Base-by-base conservation (phyloP, 2,113 vertebrate species). In the Petaurus breviceps region DNA sequence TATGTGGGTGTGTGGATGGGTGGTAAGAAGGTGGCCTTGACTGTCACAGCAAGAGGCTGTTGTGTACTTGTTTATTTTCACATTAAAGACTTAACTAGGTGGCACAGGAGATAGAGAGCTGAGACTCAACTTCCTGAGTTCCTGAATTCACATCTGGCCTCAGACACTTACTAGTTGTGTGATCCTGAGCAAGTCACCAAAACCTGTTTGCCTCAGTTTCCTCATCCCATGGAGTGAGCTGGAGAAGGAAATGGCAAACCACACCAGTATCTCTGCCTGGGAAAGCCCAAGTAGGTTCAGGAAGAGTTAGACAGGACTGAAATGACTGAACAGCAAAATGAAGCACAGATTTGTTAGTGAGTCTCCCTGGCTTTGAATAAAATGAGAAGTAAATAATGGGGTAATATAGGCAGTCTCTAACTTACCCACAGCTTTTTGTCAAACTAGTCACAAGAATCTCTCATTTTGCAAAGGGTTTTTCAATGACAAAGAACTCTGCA, bases 391-490 rank as follows among this genome's bases (percentile, higher is more conserved):
- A 25, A 2, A 91, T 94, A 26, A 92, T 55, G 51, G 23, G 6
- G 47, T 93, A 84, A 90, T 19, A 37, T 1, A 53, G 16, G 47
- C 51, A 51, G 94, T 28, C 9, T 46, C 95, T 28, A 51, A 43
- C 52, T 95, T 94, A 91, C 54, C 54, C 77, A 96, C 54, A 23
- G 3, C 95, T 93, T 77, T 77, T 19, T 49, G 43, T 28, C 53
- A 52, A 23, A 57, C 51, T 51, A 89, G 93, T 54, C 68, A 23
- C 43, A 84, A 43, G 43, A 43, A 43, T 43, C 19, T 6, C 68
- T 43, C 68, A 23, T 84, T 84, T 43, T 37, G 31, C 11, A 68
- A 68, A 68, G 31, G 31, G 12, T 31, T 68, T 68, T 84, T 19
- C 68, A 84, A 22, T 84, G 22, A 84, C 68, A 84, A 84, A 84